Conservation (phyloP, 2,888 invertebrate genomes). For the Lysandra bellargus region DNA sequence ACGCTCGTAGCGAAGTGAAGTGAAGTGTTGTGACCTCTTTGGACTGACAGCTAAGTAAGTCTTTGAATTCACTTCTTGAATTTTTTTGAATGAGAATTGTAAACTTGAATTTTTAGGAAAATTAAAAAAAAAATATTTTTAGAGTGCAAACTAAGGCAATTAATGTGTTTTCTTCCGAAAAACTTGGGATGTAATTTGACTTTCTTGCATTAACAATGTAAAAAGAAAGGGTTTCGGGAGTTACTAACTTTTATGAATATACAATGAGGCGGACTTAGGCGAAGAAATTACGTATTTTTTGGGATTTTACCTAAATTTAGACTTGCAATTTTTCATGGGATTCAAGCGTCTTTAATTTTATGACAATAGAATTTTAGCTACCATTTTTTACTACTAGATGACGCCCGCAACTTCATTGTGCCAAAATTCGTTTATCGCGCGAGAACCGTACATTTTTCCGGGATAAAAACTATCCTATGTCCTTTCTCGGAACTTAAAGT, state of each 20-base stretch:
- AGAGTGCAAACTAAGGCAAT: not conserved
- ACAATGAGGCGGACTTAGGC: not conserved
- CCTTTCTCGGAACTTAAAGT: no score
- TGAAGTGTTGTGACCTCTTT: conserved; percentile 42
- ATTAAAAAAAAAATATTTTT: no score
- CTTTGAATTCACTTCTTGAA: conserved; percentile 2
- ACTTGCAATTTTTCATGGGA: not conserved
- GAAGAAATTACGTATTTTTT: not conserved
- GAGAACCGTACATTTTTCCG: no score
- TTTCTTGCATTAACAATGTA: not conserved
- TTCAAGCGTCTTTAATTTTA: not conserved
- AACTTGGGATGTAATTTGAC: not conserved
- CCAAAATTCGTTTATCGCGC: no score
- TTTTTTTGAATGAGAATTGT: conserved; percentile 35
- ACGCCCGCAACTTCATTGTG: no score
- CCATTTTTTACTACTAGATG: no score
- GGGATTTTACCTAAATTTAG: not conserved
- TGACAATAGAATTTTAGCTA: no score
- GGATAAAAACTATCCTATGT: no score
- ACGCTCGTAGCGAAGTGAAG: conserved; percentile 56
- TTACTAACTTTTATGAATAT: conserved; percentile 4
- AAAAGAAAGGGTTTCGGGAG: not conserved
- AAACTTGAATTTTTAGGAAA: not conserved
- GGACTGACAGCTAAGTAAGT: conserved; percentile 36
- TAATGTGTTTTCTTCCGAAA: not conserved